Conservation (phyloP, 2,113 vertebrate genomes). For the Cyprinodon variegatus region DNA sequence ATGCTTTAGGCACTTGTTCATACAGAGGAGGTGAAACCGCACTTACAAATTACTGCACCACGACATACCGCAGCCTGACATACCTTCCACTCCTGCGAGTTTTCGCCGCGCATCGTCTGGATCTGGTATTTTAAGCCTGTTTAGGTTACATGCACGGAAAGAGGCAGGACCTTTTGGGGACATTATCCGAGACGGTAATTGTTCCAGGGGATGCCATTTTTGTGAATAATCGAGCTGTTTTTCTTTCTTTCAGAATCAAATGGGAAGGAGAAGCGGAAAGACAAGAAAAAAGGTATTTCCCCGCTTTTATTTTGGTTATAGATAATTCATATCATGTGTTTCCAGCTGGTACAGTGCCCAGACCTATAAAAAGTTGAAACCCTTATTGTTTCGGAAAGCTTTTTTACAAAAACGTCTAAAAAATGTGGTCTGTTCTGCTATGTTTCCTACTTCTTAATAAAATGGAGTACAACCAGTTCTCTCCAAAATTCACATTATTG, state of each 20-base stretch:
- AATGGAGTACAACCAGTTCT: neutral
- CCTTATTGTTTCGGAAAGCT: neutral
- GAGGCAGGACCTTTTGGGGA: conserved; percentile 24
- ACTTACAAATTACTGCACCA: conserved; percentile 81
- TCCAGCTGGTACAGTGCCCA: neutral
- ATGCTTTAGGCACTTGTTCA: conserved; percentile 82
- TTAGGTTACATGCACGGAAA: conserved; percentile 42
- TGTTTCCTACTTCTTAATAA: neutral
- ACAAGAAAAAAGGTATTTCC: conserved; percentile 76
- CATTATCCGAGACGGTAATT: conserved; percentile 61
- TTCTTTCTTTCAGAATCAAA: conserved; percentile 73
- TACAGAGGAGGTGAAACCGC: conserved; percentile 81
- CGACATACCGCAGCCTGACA: conserved; percentile 76
- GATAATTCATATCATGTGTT: conserved; percentile 6
- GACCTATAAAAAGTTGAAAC: neutral
- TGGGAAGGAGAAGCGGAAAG: conserved; percentile 72
- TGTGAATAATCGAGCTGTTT: conserved; percentile 47
- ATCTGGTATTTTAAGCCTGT: conserved; percentile 58
- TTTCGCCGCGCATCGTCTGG: conserved; percentile 47
- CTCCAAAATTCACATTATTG: neutral
- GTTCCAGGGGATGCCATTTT: conserved; percentile 40
- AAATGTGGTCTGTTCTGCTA: neutral
- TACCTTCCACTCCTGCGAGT: conserved; percentile 61
- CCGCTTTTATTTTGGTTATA: conserved; percentile 10
- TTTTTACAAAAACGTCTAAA: neutral